Conservation (phyloP, 2,113 vertebrate species). For the Lepisosteus osseus region DNA sequence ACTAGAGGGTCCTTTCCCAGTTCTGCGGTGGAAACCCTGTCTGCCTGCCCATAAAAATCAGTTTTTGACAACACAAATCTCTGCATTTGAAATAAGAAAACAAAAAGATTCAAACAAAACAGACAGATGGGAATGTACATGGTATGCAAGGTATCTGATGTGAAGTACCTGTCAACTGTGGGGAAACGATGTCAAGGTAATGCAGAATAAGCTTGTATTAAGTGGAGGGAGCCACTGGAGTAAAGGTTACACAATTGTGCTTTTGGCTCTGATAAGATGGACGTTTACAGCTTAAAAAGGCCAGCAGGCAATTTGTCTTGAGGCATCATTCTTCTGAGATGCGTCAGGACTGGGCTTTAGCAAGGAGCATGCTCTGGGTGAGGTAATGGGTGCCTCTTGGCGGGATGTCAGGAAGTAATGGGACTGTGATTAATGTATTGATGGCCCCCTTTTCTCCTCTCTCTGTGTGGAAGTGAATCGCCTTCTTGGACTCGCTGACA, state of each 20-base stretch:
- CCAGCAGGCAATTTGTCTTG: slow-evolving; percentile 27
- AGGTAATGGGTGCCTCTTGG: slow-evolving; percentile 75
- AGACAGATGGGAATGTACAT: neutral
- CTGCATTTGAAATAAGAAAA: no score
- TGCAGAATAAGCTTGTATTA: no score
- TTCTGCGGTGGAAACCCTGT: no score
- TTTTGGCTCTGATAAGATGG: neutral
- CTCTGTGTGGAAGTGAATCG: slow-evolving; percentile 64
- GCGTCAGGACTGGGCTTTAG: slow-evolving; percentile 75
- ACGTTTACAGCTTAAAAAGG: neutral
- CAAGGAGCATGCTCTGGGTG: slow-evolving; percentile 75
- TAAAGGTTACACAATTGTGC: no score
- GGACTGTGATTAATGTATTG: slow-evolving; percentile 73
- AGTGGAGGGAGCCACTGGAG: no score
- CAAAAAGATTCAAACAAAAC: neutral
- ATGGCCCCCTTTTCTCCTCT: slow-evolving; percentile 76
- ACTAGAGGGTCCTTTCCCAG: no score
- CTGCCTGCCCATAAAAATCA: no score
- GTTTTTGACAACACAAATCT: no score
- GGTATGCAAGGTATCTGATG: no score
- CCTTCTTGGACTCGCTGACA: slow-evolving; percentile 62
- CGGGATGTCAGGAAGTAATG: slow-evolving; percentile 71
- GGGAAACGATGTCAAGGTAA: no score
- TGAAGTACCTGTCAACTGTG: no score
- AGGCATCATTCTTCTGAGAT: slow-evolving; percentile 68